A percentile compares a stretch with the other conserved stretches of the same genome.
These are phyloP conservation scores for Crematogaster levior DNA, from an alignment of 2,888 invertebrate species.

Conservation along the genomic window DNA sequence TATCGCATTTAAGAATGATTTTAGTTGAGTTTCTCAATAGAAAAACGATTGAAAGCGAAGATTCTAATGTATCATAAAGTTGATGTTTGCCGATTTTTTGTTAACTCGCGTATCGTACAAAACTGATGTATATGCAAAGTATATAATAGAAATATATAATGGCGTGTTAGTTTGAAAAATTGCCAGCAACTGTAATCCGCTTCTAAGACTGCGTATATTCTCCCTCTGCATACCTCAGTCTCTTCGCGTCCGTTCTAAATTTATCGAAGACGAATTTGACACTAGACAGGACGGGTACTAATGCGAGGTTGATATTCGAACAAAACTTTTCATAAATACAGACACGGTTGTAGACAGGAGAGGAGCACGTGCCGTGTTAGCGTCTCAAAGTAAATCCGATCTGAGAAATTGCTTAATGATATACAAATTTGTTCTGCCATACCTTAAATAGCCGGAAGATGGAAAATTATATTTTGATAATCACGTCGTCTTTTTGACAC, in stretches of 20 bases:
- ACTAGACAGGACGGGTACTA: conserved; percentile 79
- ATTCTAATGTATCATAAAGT: conserved; percentile 27
- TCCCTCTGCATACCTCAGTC: conserved; percentile 71
- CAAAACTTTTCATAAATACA: conserved; percentile 63
- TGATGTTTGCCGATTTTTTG: conserved; percentile 3
- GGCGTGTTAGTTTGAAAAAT: conserved; percentile 78
- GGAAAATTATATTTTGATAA: conserved; percentile 39
- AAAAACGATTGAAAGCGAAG: background rate
- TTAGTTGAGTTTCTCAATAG: background rate
- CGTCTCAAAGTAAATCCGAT: conserved; percentile 65
- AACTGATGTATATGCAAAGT: conserved; percentile 19
- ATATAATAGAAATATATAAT: conserved; percentile 61
- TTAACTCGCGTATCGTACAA: background rate
- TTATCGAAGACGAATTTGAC: conserved; percentile 83
- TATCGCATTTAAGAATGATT: background rate
- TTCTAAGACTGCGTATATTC: conserved; percentile 59
- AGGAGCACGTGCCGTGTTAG: conserved; percentile 55
- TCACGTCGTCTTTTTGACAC: background rate
- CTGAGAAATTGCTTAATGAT: conserved; percentile 51
- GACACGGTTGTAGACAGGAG: conserved; percentile 37
- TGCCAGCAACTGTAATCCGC: conserved; percentile 76
- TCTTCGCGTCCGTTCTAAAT: conserved; percentile 82
- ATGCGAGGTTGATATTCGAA: conserved; percentile 79
- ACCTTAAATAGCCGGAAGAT: background rate
- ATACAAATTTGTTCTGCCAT: conserved; percentile 33